phyloP scores from a whole-genome alignment of 2,113 vertebrate genomes.

The Pluvialis apricaria region DNA sequence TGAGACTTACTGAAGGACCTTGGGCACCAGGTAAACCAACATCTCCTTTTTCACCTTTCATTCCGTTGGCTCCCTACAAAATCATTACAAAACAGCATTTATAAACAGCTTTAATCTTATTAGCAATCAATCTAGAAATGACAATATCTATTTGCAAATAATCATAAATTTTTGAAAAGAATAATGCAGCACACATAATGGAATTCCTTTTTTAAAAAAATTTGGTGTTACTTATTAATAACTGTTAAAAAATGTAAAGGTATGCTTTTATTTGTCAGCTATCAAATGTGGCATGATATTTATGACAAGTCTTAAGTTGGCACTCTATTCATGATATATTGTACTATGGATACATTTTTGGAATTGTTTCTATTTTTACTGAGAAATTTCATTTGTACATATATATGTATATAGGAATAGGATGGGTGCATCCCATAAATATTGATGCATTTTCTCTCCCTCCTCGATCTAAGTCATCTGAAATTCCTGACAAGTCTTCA shows the following conservation, averaged over 20 bases:
- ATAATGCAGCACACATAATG: not conserved
- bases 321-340: not conserved
- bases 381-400: not conserved
- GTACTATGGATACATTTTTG: not conserved
- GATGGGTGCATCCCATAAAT: not conserved
- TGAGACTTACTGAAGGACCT: conserved; percentile 90
- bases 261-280: not conserved
- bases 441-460: not conserved
- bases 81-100: not conserved
- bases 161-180: not conserved
- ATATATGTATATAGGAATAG: not conserved
- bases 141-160: not conserved
- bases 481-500: not conserved
- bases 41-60: conserved; percentile 94
- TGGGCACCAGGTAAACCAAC: conserved; percentile 87
- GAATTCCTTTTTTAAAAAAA: not conserved
- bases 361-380: not conserved
- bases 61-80: conserved; percentile 87
- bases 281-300: not conserved
- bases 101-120: not conserved
- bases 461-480: not conserved
- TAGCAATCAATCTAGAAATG: not conserved
- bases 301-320: not conserved
- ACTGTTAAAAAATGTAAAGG: not conserved
- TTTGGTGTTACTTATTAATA: not conserved